phyloP scores from a whole-genome alignment of 2,888 invertebrate species.

The Sphaerophoria rueppellii region DNA sequence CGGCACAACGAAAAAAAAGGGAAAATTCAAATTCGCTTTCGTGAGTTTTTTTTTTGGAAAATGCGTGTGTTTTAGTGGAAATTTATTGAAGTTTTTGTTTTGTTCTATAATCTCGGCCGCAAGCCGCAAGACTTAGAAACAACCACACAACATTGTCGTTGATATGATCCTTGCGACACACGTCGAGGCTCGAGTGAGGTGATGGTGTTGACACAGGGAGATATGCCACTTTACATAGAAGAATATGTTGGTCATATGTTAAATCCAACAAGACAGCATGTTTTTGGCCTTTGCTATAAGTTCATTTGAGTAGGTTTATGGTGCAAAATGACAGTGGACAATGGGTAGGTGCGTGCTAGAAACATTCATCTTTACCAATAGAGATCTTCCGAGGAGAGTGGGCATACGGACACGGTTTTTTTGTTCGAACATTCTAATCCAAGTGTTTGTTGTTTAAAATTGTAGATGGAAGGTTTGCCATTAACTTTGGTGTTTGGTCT shows the following conservation, averaged over 20 bases:
- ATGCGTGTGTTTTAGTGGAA: conserved; percentile 62
- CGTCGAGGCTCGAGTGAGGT: conserved; percentile 48
- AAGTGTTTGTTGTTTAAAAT: conserved; percentile 27
- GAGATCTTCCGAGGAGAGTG: conserved; percentile 65
- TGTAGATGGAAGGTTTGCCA: conserved; percentile 7
- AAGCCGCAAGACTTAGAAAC: conserved; percentile 6
- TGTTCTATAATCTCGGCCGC: conserved; percentile 32
- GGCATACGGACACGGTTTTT: conserved; percentile 57
- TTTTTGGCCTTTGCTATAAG: background rate
- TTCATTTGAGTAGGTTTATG: background rate
- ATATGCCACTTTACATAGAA: conserved; percentile 53
- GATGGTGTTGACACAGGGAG: conserved; percentile 66
- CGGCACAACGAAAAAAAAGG: background rate
- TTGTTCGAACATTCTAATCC: conserved; percentile 65
- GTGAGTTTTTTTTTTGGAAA: conserved; percentile 56
- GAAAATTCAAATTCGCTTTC: conserved; percentile 56
- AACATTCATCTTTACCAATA: conserved; percentile 61
- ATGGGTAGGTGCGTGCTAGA: conserved; percentile 37
- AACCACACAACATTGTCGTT: conserved; percentile 38
- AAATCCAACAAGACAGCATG: conserved; percentile 52
- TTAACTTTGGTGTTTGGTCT: background rate
- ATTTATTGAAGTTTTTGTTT: conserved; percentile 57
- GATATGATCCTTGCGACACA: conserved; percentile 63
- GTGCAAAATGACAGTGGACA: background rate
- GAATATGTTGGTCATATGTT: conserved; percentile 63